Percentiles rank a stretch among this genome's conserved stretches.
Evolutionary conservation across 2,797 vertebrate genomes (phyloP).

Genomic region (Cheirogaleus major): DNA sequence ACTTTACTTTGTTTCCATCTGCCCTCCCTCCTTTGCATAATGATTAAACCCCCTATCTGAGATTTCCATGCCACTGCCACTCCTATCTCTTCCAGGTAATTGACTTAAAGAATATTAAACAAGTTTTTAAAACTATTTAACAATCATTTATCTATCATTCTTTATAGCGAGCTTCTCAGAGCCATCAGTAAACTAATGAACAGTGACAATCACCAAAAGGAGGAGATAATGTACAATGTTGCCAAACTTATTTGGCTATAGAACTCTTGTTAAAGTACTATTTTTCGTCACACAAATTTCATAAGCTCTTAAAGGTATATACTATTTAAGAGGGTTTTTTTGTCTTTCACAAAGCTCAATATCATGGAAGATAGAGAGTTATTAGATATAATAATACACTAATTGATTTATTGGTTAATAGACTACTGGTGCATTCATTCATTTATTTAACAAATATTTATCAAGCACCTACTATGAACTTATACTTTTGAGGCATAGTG

Average conservation of each 20-base stretch:
- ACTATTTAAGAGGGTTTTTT: background rate
- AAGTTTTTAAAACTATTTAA: background rate
- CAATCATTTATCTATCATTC: background rate
- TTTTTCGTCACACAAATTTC: background rate
- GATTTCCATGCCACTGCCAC: background rate
- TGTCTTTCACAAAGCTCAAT: background rate
- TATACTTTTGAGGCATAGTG: background rate
- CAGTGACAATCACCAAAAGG: background rate
- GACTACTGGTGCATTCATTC: background rate
- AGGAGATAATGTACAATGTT: background rate
- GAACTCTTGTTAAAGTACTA: background rate
- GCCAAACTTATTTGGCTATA: background rate
- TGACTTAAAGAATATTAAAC: background rate
- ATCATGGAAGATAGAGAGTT: background rate
- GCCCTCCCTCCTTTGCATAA: background rate
- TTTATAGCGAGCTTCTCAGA: background rate
- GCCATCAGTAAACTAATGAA: background rate
- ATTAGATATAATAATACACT: background rate
- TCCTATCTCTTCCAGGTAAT: background rate
- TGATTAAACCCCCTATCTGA: background rate
- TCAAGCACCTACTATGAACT: background rate
- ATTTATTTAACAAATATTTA: background rate
- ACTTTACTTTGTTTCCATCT: background rate
- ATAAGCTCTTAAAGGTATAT: background rate
- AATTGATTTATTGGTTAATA: background rate